These are phyloP conservation scores for Kuschelorhynchus macadamiae DNA, from an alignment of 2,888 invertebrate species.

Conservation along the genomic window DNA sequence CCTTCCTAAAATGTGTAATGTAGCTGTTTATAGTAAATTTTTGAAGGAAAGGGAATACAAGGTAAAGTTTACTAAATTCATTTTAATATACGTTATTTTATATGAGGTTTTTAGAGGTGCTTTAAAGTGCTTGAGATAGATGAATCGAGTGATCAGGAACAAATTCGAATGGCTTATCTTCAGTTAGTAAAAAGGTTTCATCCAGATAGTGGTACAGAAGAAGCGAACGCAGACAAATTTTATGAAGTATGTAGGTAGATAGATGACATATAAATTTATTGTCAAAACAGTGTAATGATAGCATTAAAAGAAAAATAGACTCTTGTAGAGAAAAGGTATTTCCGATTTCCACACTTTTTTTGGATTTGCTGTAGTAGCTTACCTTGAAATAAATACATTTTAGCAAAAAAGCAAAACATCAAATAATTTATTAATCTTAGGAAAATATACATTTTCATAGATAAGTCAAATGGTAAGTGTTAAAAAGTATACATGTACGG, in stretches of 20 bases:
- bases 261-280: neutral
- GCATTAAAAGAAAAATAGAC: too few species aligned
- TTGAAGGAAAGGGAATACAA: constrained; percentile 49
- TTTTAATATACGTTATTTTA: neutral
- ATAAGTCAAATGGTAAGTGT: too few species aligned
- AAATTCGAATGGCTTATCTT: constrained; percentile 80
- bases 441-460: too few species aligned
- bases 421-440: too few species aligned
- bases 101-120: constrained; percentile 56
- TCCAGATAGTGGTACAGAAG: constrained; percentile 83
- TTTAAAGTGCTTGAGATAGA: constrained; percentile 78
- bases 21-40: constrained; percentile 47
- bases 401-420: too few species aligned
- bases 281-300: too few species aligned
- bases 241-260: constrained; percentile 70
- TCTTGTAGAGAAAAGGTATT: too few species aligned
- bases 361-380: too few species aligned
- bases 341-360: too few species aligned
- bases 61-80: constrained; percentile 38
- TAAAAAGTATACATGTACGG: too few species aligned
- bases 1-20: constrained; percentile 23
- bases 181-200: constrained; percentile 85
- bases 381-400: too few species aligned
- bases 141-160: constrained; percentile 79
- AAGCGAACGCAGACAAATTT: constrained; percentile 83